Evolutionary conservation across 2,113 vertebrate genomes (phyloP).

Genomic region (Centropus bengalensis): DNA sequence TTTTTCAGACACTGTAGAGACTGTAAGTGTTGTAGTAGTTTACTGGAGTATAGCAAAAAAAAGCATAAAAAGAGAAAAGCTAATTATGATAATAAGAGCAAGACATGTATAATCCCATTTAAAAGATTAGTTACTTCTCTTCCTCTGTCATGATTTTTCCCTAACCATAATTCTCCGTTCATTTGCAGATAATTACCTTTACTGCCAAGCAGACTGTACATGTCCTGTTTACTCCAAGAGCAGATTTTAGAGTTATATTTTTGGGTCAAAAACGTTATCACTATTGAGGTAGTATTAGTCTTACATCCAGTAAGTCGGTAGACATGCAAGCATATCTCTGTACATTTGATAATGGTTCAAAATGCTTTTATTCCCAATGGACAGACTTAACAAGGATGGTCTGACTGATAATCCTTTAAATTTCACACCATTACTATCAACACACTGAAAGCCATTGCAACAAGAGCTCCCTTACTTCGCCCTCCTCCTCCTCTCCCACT

Average conservation of each 20-base stretch:
- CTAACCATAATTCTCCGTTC: slow-evolving; percentile 55
- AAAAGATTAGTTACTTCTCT: slow-evolving; percentile 46
- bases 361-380: background rate
- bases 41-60: slow-evolving; percentile 8
- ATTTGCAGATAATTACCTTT: slow-evolving; percentile 73
- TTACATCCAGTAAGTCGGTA: background rate
- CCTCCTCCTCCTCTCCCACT: background rate
- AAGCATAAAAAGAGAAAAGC: slow-evolving; percentile 26
- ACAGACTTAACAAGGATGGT: background rate
- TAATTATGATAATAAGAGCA: slow-evolving; percentile 69
- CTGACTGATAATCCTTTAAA: background rate
- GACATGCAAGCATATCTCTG: background rate
- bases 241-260: slow-evolving; percentile 26
- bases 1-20: slow-evolving; percentile 51
- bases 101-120: slow-evolving; percentile 57
- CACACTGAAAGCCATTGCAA: background rate
- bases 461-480: background rate
- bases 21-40: slow-evolving; percentile 67
- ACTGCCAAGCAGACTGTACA: slow-evolving; percentile 61
- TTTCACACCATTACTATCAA: background rate
- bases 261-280: slow-evolving; percentile 29
- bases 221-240: slow-evolving; percentile 41
- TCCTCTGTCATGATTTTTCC: slow-evolving; percentile 47
- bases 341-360: background rate
- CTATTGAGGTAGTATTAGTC: background rate